These are phyloP conservation scores for Trididemnum nubilum DNA, from an alignment of 23 tunicate species.

Conservation along the genomic window DNA sequence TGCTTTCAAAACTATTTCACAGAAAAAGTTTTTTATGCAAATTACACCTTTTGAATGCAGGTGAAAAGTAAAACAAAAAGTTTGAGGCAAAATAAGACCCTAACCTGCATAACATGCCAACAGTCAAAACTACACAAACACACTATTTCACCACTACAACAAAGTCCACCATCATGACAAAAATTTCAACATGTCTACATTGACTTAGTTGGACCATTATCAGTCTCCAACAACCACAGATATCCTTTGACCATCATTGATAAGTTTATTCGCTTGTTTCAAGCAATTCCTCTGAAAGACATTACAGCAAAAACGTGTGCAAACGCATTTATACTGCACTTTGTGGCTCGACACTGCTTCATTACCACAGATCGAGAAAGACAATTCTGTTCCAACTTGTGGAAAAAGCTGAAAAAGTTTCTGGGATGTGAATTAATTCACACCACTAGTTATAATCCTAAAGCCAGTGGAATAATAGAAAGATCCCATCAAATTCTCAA, in stretches of 20 bases:
- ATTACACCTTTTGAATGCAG: too few species aligned
- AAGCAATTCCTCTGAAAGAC: too few species aligned
- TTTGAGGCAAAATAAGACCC: too few species aligned
- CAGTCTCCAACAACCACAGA: constrained; percentile 1
- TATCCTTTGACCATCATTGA: constrained; percentile 16
- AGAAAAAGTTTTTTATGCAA: too few species aligned
- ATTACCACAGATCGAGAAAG: constrained; percentile 39
- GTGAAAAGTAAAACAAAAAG: too few species aligned
- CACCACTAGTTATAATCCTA: too few species aligned
- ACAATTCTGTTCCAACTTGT: constrained; percentile 38
- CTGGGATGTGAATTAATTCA: too few species aligned
- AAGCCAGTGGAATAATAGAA: constrained; percentile 15
- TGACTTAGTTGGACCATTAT: constrained; percentile 50
- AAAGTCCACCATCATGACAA: neutral
- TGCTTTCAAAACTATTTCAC: too few species aligned
- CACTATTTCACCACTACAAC: neutral
- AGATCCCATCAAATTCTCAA: constrained; percentile 5
- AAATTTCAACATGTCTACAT: constrained; percentile 31
- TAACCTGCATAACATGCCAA: constrained; percentile 30
- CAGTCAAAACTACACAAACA: constrained; percentile 25
- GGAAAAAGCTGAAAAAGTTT: constrained; percentile 7
- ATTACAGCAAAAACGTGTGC: constrained; percentile 32
- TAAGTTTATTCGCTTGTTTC: constrained; percentile 13
- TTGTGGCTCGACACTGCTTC: constrained; percentile 14
- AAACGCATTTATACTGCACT: constrained; percentile 39